Evolutionary conservation across 1,140 invertebrate genomes (phyloP).

Genomic region (Plectrocnemia conspersa): DNA sequence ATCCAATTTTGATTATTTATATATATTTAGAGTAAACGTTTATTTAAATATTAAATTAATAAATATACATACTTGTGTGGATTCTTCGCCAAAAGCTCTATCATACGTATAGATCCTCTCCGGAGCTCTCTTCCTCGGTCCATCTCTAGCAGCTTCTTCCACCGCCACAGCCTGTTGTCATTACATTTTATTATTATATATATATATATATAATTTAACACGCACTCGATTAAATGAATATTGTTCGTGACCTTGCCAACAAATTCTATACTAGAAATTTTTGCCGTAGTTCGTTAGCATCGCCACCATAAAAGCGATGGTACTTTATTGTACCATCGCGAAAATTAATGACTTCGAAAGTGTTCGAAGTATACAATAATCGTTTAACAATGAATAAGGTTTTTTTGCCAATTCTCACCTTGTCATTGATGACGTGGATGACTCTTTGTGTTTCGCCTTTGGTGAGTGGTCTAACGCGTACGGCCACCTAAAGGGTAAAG

Average conservation of each 20-base stretch:
- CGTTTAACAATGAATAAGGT: not conserved
- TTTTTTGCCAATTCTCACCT: slow-evolving; percentile 40
- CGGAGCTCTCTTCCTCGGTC: slow-evolving; percentile 44
- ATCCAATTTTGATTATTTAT: not conserved
- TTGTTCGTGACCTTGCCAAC: too few species aligned
- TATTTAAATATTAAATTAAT: not conserved
- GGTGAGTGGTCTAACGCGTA: slow-evolving; percentile 46
- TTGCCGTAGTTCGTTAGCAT: not conserved
- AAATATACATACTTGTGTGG: slow-evolving; percentile 57
- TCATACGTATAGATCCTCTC: slow-evolving; percentile 83
- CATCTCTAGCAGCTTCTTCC: slow-evolving; percentile 47
- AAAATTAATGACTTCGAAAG: not conserved
- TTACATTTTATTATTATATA: too few species aligned
- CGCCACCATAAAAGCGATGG: not conserved
- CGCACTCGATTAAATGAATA: too few species aligned
- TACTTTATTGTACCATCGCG: not conserved
- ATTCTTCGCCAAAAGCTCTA: slow-evolving; percentile 73
- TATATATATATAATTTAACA: too few species aligned
- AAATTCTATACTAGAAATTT: too few species aligned
- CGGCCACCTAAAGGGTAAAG: slow-evolving; percentile 42
- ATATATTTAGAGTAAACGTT: not conserved
- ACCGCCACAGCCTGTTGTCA: slow-evolving; percentile 50
- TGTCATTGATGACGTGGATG: slow-evolving; percentile 50
- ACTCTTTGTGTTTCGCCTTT: slow-evolving; percentile 48
- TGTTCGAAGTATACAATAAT: not conserved